A percentile compares a stretch with the other conserved stretches of the same genome.
Evolutionary conservation across 64 coral and sea anemone genomes (phyloP).

Genomic region (Orbicella faveolata): DNA sequence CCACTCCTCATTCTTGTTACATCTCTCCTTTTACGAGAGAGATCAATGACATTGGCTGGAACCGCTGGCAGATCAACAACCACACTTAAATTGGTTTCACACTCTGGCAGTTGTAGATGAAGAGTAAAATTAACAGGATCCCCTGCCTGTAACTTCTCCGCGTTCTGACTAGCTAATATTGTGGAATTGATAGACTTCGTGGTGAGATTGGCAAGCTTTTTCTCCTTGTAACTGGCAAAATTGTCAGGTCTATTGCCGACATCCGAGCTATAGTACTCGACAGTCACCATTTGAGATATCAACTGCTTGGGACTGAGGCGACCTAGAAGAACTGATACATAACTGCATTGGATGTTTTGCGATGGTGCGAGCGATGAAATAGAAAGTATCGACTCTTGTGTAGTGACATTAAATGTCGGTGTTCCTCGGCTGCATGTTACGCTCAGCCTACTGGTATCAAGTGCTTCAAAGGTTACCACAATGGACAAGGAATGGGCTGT

Average conservation of each 20-base stretch:
- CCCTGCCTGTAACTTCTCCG: slow-evolving; percentile 57
- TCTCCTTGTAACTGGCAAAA: slow-evolving; percentile 47
- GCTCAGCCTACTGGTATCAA: slow-evolving; percentile 21
- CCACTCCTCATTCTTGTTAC: not conserved
- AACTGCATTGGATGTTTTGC: slow-evolving; percentile 37
- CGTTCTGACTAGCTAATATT: slow-evolving; percentile 34
- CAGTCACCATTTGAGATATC: slow-evolving; percentile 35
- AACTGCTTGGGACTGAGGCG: slow-evolving; percentile 51
- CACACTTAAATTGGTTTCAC: slow-evolving; percentile 58
- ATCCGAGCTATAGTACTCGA: slow-evolving; percentile 53
- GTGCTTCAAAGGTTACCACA: slow-evolving; percentile 27
- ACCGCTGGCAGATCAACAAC: slow-evolving; percentile 48
- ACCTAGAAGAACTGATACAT: slow-evolving; percentile 28
- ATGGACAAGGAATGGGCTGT: slow-evolving; percentile 53
- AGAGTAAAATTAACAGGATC: slow-evolving; percentile 68
- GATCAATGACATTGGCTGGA: slow-evolving; percentile 21
- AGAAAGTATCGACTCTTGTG: not conserved
- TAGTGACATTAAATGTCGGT: slow-evolving; percentile 8
- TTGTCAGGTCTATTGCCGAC: slow-evolving; percentile 13
- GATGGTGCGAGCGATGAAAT: not conserved
- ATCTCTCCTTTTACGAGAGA: slow-evolving; percentile 16
- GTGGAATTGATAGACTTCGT: slow-evolving; percentile 56
- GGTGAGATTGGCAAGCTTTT: slow-evolving; percentile 20
- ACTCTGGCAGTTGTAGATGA: slow-evolving; percentile 66
- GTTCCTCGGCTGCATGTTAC: slow-evolving; percentile 4